A percentile compares a stretch with the other conserved stretches of the same genome.
Conservation (phyloP, 2,113 vertebrate genomes). For the Platycercus adscitus region DNA sequence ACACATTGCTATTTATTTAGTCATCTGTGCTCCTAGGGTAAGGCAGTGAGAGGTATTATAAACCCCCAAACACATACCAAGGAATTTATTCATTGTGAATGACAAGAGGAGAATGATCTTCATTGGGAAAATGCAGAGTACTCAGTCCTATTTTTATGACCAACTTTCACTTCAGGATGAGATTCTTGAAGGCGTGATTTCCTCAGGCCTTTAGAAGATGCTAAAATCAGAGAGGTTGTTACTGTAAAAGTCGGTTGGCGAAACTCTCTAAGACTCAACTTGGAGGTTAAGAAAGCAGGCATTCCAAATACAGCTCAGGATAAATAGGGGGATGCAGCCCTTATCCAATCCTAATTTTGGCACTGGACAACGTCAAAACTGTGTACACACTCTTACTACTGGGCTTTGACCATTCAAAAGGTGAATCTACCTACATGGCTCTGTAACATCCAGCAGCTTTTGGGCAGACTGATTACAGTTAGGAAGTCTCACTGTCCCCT, state of each 20-base stretch:
- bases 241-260: neutral
- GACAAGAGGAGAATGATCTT: neutral
- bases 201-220: neutral
- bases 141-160: neutral
- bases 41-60: neutral
- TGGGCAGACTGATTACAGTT: accelerated
- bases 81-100: neutral
- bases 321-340: neutral
- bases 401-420: neutral
- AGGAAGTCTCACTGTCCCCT: neutral
- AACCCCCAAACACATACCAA: neutral
- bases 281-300: neutral
- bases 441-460: neutral
- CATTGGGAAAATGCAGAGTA: neutral
- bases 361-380: neutral
- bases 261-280: neutral
- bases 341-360: neutral
- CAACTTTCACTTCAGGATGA: neutral
- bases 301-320: neutral
- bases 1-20: neutral
- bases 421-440: neutral
- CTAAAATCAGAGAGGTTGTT: neutral
- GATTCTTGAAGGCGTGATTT: neutral
- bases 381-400: neutral
- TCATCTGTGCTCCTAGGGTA: neutral